phyloP scores from a whole-genome alignment of 2,888 invertebrate genomes.

The Cataglyphis altisquamis region DNA sequence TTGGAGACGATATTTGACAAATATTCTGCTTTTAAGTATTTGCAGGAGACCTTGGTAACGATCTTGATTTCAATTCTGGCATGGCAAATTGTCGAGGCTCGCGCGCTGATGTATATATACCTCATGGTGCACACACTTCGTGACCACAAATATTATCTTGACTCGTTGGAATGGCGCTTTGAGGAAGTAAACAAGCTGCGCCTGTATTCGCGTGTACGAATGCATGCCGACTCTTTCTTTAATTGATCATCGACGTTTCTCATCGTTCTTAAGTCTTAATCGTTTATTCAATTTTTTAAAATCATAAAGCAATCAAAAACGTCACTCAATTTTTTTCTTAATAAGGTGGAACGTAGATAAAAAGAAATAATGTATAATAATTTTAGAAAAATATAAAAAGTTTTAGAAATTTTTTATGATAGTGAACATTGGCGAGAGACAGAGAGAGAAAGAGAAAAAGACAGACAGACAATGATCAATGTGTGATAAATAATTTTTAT shows the following conservation, averaged over 20 bases:
- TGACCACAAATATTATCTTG: constrained; percentile 53
- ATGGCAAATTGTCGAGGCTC: constrained; percentile 42
- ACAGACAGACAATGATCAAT: neutral
- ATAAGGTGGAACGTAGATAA: neutral
- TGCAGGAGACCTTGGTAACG: constrained; percentile 12
- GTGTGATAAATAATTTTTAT: constrained; percentile 3
- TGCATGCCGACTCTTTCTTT: neutral
- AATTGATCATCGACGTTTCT: constrained; percentile 8
- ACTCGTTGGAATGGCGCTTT: constrained; percentile 39
- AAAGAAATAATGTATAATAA: constrained; percentile 1
- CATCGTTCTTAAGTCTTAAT: neutral
- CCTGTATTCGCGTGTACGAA: neutral
- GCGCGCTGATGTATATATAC: constrained; percentile 11
- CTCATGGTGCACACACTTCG: constrained; percentile 31
- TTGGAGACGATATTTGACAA: constrained; percentile 14
- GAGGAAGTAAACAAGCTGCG: constrained; percentile 45
- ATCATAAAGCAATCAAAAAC: neutral
- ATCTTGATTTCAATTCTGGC: constrained; percentile 49
- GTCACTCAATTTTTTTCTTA: neutral
- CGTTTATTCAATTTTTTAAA: neutral
- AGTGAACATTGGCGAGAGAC: neutral
- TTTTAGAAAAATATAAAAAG: neutral
- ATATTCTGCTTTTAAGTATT: constrained; percentile 13
- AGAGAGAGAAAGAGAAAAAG: no score
- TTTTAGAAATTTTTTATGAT: neutral